These are phyloP conservation scores for Argopecten irradians DNA, from an alignment of 1,140 invertebrate genomes.

Conservation along the genomic window DNA sequence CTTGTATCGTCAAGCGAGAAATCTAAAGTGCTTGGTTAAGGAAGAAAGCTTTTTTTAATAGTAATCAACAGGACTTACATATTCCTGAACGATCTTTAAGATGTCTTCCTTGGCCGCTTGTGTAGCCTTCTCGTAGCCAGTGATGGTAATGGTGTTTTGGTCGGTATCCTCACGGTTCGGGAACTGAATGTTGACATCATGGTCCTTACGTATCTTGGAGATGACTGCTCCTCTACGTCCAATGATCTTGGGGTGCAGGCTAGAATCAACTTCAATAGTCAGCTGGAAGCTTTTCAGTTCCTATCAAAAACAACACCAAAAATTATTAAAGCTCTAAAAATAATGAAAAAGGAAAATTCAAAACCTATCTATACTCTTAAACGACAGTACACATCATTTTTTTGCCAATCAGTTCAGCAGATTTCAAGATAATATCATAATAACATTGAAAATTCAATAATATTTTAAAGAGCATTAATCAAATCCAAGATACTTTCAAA, in stretches of 20 bases:
- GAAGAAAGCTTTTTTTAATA: neutral
- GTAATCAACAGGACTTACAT: constrained; percentile 77
- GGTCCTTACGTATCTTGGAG: constrained; percentile 92
- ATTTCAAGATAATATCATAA: neutral
- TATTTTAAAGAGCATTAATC: too few species aligned
- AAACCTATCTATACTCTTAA: neutral
- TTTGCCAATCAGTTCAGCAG: neutral
- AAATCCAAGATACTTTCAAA: too few species aligned
- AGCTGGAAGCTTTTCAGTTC: constrained; percentile 85
- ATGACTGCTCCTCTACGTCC: constrained; percentile 95
- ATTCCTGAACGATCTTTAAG: constrained; percentile 91
- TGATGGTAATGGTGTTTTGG: constrained; percentile 87
- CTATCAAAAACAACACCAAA: constrained; percentile 50
- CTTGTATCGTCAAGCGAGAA: too few species aligned
- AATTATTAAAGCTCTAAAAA: neutral
- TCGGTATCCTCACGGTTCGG: constrained; percentile 84
- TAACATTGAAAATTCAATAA: too few species aligned
- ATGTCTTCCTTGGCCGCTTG: constrained; percentile 91
- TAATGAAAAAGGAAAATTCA: neutral
- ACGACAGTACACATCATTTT: neutral
- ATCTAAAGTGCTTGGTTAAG: neutral
- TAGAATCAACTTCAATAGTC: constrained; percentile 94
- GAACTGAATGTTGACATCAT: constrained; percentile 94
- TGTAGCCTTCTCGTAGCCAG: constrained; percentile 93
- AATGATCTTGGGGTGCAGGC: constrained; percentile 97